Base-by-base conservation (phyloP, 2,797 vertebrate genomes). In the Anolis apletophallus region DNA sequence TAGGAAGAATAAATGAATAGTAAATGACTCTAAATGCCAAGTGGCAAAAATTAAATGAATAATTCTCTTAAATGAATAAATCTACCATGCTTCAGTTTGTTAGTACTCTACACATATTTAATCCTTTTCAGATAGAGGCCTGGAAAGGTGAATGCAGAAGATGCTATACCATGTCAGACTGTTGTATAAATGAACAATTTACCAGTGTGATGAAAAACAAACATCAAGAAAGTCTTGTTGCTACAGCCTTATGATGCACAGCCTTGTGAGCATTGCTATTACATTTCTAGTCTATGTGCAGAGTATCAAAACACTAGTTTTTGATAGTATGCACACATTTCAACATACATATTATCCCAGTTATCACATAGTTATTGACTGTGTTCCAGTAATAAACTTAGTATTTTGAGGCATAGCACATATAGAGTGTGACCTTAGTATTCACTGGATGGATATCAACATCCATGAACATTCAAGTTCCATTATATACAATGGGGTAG, bases 1-100 rank as follows among this genome's bases (percentile, higher is more conserved):
- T 94, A 77, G 93, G 93, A 91, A 87, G 94, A 96, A 96, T 96
- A 96, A 95, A 96, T 95, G 94, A 96, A 96, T 95, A 92, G 80
- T 84, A 95, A 95, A 91, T 85, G 72, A 94, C 91, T 90, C 95
- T 94, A 96, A 96, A 95, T 95, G 93, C 94, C 96, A 96, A 96
- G 93, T 94, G 90, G 87, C 68, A 1, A 91, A 86, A 96, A 95
- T 94, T 95, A 96, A 96, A 96, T 96, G 88, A 96, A 94, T 96
- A 95, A 96, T 93, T 96, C 88, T 91, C 88, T 94, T 94, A 91
- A 95, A 95, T 95, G 79, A 95, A 95, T 94, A 95, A 95, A 95
- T 95, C 92, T 17, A 0, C 85, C 88, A 88, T 59, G 85, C 59
- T 94, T 85, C 85, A 89, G 85, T 95, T 95, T 95, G 89, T 91